Evolutionary conservation across 1,140 invertebrate species (phyloP).

Genomic region (Eumaeus atala): DNA sequence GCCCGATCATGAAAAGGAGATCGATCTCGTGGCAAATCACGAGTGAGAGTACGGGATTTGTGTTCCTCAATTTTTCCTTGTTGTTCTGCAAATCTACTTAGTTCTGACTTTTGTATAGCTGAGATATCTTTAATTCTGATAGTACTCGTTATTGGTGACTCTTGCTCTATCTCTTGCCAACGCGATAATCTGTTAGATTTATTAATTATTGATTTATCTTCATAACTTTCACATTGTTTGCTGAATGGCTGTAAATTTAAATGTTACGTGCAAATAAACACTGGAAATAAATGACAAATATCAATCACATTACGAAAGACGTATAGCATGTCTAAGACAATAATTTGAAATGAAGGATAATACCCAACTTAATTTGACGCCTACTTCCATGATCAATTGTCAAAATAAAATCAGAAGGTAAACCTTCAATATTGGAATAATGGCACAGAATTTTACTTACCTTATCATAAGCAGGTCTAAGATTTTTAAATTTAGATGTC

Average conservation of each 20-base stretch:
- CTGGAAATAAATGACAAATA: conserved; percentile 25
- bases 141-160: conserved; percentile 25
- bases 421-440: conserved; percentile 15
- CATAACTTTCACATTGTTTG: conserved; percentile 39
- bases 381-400: too few relatives aligned
- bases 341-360: too few relatives aligned
- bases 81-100: conserved; percentile 28
- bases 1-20: conserved; percentile 47
- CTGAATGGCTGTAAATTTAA: conserved; percentile 66
- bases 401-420: too few relatives aligned
- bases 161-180: conserved; percentile 37
- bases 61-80: conserved; percentile 25
- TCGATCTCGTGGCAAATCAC: conserved; percentile 39
- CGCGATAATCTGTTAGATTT: conserved; percentile 19
- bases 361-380: too few relatives aligned
- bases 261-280: conserved; percentile 56
- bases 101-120: conserved; percentile 34
- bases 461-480: conserved; percentile 5
- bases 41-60: conserved; percentile 40
- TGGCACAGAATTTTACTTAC: neutral
- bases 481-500: neutral
- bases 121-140: conserved; percentile 32
- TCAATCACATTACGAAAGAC: conserved; percentile 1
- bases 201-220: conserved; percentile 34
- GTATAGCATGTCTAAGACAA: too few relatives aligned